These are phyloP conservation scores for Ctenicera cuprea DNA, from an alignment of 2,888 invertebrate species.

Conservation along the genomic window DNA sequence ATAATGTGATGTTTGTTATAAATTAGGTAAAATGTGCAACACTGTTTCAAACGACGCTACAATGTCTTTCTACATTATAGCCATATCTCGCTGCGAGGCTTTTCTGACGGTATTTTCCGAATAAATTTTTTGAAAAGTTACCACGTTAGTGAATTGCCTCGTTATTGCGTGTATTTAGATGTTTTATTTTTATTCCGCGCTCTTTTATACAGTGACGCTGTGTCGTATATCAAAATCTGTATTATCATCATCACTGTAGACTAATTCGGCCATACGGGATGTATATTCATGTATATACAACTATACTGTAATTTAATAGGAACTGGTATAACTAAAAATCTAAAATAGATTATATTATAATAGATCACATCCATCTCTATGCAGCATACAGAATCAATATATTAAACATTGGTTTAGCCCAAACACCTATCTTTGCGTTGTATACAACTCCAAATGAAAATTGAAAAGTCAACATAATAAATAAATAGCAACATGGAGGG, in stretches of 20 bases:
- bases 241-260: conserved; percentile 28
- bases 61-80: conserved; percentile 68
- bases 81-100: conserved; percentile 50
- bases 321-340: conserved; percentile 9
- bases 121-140: conserved; percentile 10
- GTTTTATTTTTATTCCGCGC: conserved; percentile 40
- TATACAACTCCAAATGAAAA: too few species aligned
- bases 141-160: conserved; percentile 42
- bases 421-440: not conserved
- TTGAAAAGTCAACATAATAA: too few species aligned
- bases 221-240: conserved; percentile 36
- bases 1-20: conserved; percentile 53
- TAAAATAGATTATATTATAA: conserved; percentile 7
- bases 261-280: conserved; percentile 45
- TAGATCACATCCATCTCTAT: conserved; percentile 19
- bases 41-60: conserved; percentile 66
- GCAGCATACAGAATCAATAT: conserved; percentile 11
- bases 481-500: too few species aligned
- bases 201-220: conserved; percentile 35
- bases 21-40: conserved; percentile 52
- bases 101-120: conserved; percentile 25
- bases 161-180: conserved; percentile 44
- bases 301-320: not conserved
- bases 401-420: not conserved
- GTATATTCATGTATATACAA: conserved; percentile 39